Evolutionary conservation across 2,888 invertebrate genomes (phyloP), one percentile per base, ranked within the genome.

Genomic region (Villa cingulata): DNA sequence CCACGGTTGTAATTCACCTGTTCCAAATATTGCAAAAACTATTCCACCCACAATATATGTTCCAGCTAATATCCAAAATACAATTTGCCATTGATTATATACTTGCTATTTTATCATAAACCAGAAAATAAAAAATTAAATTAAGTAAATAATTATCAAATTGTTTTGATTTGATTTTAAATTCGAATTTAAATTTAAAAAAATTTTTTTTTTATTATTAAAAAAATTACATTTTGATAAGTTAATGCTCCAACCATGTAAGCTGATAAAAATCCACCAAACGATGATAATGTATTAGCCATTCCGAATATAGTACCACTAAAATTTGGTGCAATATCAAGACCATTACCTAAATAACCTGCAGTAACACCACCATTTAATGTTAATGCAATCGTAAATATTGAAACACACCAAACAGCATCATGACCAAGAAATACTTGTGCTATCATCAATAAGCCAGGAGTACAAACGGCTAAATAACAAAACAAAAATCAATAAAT

Each of bases 321-420:
- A 62, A 86, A 90, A 64, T 88, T 87, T 1, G 89, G 89, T 3
- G 89, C 88, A 57, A 90, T 87, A 58, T 90, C 89, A 20, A 90
- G 71, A 14, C 86, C 87, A 61, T 89, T 89, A 52, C 87, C 83
- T 27, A 88, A 74, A 65, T 88, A 89, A 1, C 89, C 89, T 12
- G 85, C 86, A 0, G 87, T 86, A 16, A 88, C 86, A 0, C 83
- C 86, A 18, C 90, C 90, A 66, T 88, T 88, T 58, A 87, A 77
- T 54, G 87, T 87, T 20, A 89, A 70, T 1, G 87, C 84, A 37
- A 78, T 63, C 0, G 87, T 87, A 66, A 90, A 86, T 56, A 88
- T 81, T 0, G 77, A 71, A 36, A 89, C 82, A 1, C 87, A 84
- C 65, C 81, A 76, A n/a, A 73, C 64, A 16, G 80, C 76, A 64